Evolutionary conservation across 2,888 invertebrate genomes (phyloP), one percentile per base, ranked within the genome.

Genomic region (Drosophila ezoana): DNA sequence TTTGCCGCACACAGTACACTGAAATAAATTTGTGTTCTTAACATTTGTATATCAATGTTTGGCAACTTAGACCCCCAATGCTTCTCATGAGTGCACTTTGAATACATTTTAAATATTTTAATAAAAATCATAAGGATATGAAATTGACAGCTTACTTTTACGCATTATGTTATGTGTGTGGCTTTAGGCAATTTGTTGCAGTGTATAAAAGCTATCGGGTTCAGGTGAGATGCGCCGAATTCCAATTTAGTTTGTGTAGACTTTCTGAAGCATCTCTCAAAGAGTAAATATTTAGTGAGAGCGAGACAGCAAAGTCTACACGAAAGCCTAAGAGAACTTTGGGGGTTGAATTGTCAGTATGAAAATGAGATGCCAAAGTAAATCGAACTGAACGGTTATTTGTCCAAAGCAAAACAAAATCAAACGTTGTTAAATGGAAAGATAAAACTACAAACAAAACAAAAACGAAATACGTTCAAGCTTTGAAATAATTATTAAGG

Each of bases 191-290:
- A 4, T 40, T 52, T 51, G n/a, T 23, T 4, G 8, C 52, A 73
- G 77, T 81, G 81, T n/a, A 67, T 16, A 41, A 85, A 84, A 89
- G 89, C 89, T 85, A 35, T 49, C n/a, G 8, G 14, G 20, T 37
- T 10, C 18, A 28, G n/a, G 37, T 8, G 20, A 43, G 13, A 8
- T 45, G 23, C 52, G 83, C 64, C 70, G 65, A 74, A 60, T 64
- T 79, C 43, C 45, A 40, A 44, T 43, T 20, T 45, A 47, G 28
- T 32, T 23, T 48, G 51, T 82, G 88, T 64, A 82, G 83, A 82
- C 66, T 61, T 77, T 61, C 14, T 4, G 37, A 16, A 52, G 60
- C 54, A 49, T 54, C 65, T 18, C 40, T 41, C 47, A 52, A 60
- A 64, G 47, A 62, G 59, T 37, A 32, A 43, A 28, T 16, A 45